Conservation (phyloP, 2,113 vertebrate genomes). For the Naja naja region DNA sequence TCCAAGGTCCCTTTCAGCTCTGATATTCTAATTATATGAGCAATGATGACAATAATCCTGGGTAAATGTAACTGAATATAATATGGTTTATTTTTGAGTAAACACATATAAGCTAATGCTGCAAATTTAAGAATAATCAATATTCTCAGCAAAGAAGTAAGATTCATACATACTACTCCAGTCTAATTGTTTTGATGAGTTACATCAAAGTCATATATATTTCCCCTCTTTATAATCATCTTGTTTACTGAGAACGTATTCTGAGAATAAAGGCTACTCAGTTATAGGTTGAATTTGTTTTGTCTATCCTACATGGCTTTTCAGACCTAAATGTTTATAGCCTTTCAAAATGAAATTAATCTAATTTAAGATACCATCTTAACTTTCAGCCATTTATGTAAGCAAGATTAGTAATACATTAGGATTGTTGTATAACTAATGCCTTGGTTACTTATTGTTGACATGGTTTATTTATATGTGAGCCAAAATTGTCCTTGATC, state of each 20-base stretch:
- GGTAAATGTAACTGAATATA: background rate
- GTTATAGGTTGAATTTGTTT: background rate
- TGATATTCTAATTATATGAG: background rate
- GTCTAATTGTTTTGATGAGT: background rate
- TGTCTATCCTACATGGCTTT: background rate
- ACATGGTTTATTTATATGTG: conserved; percentile 5
- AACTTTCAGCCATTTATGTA: conserved; percentile 6
- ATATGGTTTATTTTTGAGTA: background rate
- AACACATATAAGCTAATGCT: background rate
- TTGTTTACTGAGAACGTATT: background rate
- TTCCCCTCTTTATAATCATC: background rate
- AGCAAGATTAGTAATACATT: background rate
- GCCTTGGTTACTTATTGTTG: conserved; percentile 18
- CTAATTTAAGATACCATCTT: background rate
- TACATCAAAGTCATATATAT: background rate
- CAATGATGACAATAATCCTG: background rate
- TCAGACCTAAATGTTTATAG: background rate
- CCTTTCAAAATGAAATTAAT: background rate
- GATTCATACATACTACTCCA: background rate
- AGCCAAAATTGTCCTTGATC: background rate
- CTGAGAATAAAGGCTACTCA: background rate
- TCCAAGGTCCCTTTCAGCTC: background rate
- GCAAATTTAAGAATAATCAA: background rate
- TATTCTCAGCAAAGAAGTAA: background rate
- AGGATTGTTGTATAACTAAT: conserved; percentile 9